Percentiles rank a stretch among this genome's conserved stretches.
phyloP scores from a whole-genome alignment of 2,113 vertebrate genomes.

The Scolopax mira region DNA sequence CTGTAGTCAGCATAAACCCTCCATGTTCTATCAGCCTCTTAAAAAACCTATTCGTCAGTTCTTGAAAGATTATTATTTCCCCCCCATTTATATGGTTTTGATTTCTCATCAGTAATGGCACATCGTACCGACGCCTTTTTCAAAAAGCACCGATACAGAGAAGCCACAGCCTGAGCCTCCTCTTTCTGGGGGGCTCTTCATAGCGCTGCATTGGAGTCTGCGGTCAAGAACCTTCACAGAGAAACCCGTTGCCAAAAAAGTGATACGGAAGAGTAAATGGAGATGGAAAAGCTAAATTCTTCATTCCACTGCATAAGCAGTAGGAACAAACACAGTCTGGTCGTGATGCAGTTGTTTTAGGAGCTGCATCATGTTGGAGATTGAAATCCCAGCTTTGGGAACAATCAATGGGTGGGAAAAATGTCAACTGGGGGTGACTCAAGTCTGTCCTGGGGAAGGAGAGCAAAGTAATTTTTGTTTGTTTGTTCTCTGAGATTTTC shows the following conservation, averaged over 20 bases:
- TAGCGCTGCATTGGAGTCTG: not conserved
- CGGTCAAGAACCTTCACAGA: not conserved
- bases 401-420: not conserved
- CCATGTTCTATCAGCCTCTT: constrained; percentile 32
- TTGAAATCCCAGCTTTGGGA: not conserved
- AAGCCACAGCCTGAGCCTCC: not conserved
- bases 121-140: not conserved
- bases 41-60: not conserved
- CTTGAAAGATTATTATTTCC: not conserved
- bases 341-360: not conserved
- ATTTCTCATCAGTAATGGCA: not conserved
- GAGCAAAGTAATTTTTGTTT: not conserved
- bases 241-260: too few relatives aligned
- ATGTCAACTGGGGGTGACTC: not conserved
- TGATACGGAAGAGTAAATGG: not conserved
- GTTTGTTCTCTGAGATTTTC: not conserved
- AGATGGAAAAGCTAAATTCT: not conserved
- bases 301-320: not conserved
- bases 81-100: not conserved
- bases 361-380: not conserved
- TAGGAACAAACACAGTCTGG: not conserved
- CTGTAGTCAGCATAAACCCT: constrained; percentile 4
- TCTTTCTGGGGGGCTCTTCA: not conserved
- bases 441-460: not conserved
- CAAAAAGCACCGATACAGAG: not conserved